Evolutionary conservation across 2,113 vertebrate species (phyloP).

Genomic region (Pluvialis apricaria): DNA sequence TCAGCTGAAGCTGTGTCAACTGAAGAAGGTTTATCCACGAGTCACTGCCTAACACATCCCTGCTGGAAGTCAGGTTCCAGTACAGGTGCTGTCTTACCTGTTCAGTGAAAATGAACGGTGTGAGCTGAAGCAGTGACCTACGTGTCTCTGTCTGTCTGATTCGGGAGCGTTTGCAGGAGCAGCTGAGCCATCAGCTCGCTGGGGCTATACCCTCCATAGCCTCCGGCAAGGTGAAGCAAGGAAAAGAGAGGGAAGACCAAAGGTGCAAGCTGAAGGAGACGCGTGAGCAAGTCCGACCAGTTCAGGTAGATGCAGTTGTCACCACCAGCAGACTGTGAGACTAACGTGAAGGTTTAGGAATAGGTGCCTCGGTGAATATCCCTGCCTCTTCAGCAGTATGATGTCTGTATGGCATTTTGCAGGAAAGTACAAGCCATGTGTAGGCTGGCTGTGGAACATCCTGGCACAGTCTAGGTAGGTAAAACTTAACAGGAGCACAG

Average conservation of each 20-base stretch:
- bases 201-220: background rate
- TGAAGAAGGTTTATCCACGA: background rate
- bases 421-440: background rate
- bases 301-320: background rate
- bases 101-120: background rate
- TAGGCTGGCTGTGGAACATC: background rate
- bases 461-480: background rate
- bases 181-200: background rate
- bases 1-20: background rate
- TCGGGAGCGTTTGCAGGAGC: background rate
- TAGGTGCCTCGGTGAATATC: too few relatives aligned
- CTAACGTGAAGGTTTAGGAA: background rate
- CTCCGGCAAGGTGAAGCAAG: background rate
- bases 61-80: background rate
- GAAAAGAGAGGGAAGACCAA: background rate
- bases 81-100: background rate
- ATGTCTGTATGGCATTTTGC: background rate
- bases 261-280: background rate
- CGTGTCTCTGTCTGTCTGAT: fast-evolving
- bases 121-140: background rate
- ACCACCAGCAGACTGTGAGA: background rate
- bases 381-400: background rate
- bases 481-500: background rate
- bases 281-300: background rate
- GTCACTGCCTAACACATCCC: background rate